phyloP scores from a whole-genome alignment of 2,113 vertebrate species.

The Carassius carassius region DNA sequence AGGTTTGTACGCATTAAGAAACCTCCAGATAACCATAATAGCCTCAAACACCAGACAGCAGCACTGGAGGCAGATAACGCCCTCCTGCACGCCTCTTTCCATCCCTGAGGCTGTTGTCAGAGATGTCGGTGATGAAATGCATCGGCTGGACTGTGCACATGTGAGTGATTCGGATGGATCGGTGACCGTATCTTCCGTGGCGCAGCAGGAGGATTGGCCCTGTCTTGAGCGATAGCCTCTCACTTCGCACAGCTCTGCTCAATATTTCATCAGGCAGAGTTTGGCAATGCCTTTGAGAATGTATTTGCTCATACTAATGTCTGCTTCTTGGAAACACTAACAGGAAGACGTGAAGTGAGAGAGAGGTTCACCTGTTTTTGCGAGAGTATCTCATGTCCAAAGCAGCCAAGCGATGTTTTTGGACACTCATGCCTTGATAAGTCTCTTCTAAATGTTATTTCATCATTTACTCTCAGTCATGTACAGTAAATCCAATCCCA shows the following conservation, averaged over 20 bases:
- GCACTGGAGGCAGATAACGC: conserved; percentile 1
- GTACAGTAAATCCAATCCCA: neutral
- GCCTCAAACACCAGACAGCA: neutral
- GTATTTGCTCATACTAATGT: conserved; percentile 73
- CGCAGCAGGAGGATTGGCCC: too few relatives aligned
- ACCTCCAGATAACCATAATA: conserved; percentile 4
- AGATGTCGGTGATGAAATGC: conserved; percentile 38
- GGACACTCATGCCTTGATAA: neutral
- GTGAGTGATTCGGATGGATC: conserved; percentile 10
- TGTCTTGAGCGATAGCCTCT: too few relatives aligned
- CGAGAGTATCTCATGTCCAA: neutral
- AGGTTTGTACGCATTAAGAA: neutral
- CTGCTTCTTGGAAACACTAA: conserved; percentile 58
- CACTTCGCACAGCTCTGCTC: too few relatives aligned
- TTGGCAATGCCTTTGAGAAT: conserved; percentile 76
- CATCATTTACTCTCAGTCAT: neutral
- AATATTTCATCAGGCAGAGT: conserved; percentile 27
- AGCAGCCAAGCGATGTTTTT: neutral
- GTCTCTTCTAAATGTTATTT: neutral
- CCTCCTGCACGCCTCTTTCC: neutral
- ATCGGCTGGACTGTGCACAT: neutral
- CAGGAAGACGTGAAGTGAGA: conserved; percentile 36
- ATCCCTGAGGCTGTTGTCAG: conserved; percentile 39
- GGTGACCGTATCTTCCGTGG: too few relatives aligned
- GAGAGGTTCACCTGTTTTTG: neutral